phyloP scores from a whole-genome alignment of 2,113 vertebrate genomes.

The Hippocampus mohnikei region DNA sequence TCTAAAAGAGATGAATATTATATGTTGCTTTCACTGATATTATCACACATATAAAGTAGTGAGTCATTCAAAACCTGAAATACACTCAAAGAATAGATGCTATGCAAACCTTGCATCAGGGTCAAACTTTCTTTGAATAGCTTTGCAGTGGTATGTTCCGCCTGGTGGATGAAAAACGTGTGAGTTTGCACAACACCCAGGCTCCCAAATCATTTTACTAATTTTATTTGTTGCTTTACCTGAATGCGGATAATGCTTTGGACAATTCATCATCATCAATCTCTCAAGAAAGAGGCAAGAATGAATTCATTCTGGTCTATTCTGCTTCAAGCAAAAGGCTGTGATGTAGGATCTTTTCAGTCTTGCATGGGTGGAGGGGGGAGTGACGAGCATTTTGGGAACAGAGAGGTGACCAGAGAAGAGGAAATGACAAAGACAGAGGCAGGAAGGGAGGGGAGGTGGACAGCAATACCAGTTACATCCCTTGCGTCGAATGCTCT shows the following conservation, averaged over 20 bases:
- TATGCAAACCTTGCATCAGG: no score
- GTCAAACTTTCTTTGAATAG: no score
- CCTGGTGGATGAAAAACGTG: background rate
- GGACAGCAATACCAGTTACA: slow-evolving; percentile 9
- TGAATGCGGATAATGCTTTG: no score
- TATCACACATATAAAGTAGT: no score
- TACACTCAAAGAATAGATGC: no score
- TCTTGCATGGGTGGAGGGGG: background rate
- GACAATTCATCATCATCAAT: background rate
- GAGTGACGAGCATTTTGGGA: slow-evolving; percentile 13
- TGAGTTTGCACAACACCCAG: background rate
- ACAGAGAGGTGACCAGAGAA: slow-evolving; percentile 36
- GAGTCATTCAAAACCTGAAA: no score
- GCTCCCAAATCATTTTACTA: background rate
- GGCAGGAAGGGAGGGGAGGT: slow-evolving; percentile 34
- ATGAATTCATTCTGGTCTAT: background rate
- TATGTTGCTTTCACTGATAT: no score
- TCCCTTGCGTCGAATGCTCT: slow-evolving; percentile 22
- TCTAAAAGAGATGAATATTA: no score
- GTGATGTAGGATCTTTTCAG: background rate
- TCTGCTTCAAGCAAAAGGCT: background rate
- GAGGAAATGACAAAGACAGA: slow-evolving; percentile 44
- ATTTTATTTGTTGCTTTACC: background rate
- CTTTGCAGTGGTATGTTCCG: background rate
- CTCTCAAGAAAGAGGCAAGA: background rate